These are phyloP conservation scores for Paramacrobiotus metropolitanus DNA, from an alignment of 1,140 invertebrate species.

Conservation along the genomic window DNA sequence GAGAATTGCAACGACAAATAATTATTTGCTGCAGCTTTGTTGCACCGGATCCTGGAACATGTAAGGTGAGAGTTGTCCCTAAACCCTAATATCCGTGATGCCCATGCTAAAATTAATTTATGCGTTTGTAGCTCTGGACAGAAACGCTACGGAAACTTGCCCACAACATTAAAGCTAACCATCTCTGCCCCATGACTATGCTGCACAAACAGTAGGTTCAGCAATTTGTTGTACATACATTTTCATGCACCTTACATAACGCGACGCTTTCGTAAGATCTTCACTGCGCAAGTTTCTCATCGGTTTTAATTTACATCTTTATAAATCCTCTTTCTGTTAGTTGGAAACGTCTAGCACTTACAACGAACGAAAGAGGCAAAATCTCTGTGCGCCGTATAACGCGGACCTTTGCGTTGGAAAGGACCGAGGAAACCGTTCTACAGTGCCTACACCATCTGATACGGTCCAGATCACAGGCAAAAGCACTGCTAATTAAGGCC, in stretches of 20 bases:
- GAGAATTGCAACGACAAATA: too few relatives aligned
- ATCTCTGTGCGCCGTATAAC: constrained; percentile 39
- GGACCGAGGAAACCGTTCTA: constrained; percentile 89
- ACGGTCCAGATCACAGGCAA: constrained; percentile 73
- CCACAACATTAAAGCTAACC: constrained; percentile 67
- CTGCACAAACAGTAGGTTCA: constrained; percentile 98
- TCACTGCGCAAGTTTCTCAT: too few relatives aligned
- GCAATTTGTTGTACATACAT: too few relatives aligned
- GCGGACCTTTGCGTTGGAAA: constrained; percentile 88
- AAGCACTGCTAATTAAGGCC: too few relatives aligned
- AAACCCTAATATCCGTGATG: too few relatives aligned
- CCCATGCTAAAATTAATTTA: too few relatives aligned
- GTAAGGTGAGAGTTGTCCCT: too few relatives aligned
- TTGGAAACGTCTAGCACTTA: constrained; percentile 1
- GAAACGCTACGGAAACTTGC: constrained; percentile 60
- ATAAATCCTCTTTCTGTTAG: constrained; percentile 21
- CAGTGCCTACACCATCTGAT: constrained; percentile 80
- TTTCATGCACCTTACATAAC: too few relatives aligned
- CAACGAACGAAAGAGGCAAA: constrained; percentile 6
- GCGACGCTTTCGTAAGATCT: too few relatives aligned
- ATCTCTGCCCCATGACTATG: constrained; percentile 44
- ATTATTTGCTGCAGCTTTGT: too few relatives aligned
- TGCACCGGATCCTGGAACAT: constrained; percentile 64
- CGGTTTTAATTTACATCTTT: too few relatives aligned
- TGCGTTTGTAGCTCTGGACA: constrained; percentile 69